Evolutionary conservation across 2,888 invertebrate genomes (phyloP).

Genomic region (Listrodromus nycthemerus): DNA sequence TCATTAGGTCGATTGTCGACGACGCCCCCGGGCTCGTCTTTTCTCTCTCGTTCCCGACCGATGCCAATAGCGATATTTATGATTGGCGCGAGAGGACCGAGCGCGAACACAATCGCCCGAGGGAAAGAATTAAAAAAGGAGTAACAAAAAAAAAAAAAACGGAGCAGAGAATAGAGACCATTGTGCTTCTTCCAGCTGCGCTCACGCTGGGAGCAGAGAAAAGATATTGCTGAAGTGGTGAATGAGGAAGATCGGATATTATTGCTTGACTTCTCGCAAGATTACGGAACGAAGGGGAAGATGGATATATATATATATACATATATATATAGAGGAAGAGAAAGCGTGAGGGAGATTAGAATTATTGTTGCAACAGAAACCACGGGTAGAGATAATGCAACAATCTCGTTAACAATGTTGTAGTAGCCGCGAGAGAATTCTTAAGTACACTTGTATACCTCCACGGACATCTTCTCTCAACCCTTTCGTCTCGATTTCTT

Average conservation of each 20-base stretch:
- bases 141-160: conserved; percentile 54
- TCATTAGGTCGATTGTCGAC: conserved; percentile 67
- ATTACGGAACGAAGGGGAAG: conserved; percentile 7
- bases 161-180: conserved; percentile 62
- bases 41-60: conserved; percentile 23
- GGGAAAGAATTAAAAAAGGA: conserved; percentile 49
- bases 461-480: conserved; percentile 2
- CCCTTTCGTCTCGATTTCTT: conserved; percentile 31
- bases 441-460: conserved; percentile 47
- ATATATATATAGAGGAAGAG: not conserved
- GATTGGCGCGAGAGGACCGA: conserved; percentile 33
- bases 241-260: conserved; percentile 62
- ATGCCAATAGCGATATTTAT: conserved; percentile 66
- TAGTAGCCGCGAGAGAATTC: conserved; percentile 53
- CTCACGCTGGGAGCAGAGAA: conserved; percentile 1
- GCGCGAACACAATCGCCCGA: conserved; percentile 19
- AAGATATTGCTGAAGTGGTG: conserved; percentile 31
- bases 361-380: conserved; percentile 52
- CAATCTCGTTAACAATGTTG: conserved; percentile 57
- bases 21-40: conserved; percentile 15
- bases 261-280: conserved; percentile 30
- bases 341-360: conserved; percentile 30
- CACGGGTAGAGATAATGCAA: conserved; percentile 58
- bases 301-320: not conserved
- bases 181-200: conserved; percentile 53